Evolutionary conservation across 2,113 vertebrate genomes (phyloP).

Genomic region (Marcusenius ussheri): DNA sequence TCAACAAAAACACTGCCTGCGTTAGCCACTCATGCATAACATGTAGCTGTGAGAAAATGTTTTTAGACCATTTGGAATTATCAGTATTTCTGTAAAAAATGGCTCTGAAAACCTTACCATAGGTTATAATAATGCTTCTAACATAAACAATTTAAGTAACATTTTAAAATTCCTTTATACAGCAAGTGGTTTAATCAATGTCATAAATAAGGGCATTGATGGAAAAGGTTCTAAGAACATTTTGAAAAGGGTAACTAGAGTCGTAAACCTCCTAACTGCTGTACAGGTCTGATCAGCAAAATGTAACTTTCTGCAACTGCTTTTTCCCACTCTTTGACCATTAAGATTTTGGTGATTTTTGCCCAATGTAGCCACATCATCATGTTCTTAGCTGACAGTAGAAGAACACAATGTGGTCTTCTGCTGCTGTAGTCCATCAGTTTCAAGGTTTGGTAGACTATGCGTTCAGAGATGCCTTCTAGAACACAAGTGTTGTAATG

Average conservation of each 20-base stretch:
- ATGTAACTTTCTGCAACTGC: background rate
- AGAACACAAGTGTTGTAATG: background rate
- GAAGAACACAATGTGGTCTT: background rate
- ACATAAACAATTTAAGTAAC: background rate
- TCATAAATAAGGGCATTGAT: background rate
- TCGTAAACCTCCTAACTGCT: background rate
- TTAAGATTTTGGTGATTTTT: background rate
- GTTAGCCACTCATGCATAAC: background rate
- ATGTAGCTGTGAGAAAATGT: background rate
- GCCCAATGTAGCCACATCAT: background rate
- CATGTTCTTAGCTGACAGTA: background rate
- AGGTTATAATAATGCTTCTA: background rate
- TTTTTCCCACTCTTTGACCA: background rate
- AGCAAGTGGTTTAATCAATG: background rate
- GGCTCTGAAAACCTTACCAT: background rate
- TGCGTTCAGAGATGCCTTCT: background rate
- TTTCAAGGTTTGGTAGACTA: background rate
- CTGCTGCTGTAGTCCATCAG: background rate
- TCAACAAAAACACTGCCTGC: background rate
- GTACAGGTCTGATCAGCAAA: background rate
- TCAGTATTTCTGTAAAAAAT: background rate
- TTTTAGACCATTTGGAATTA: background rate
- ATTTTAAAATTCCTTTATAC: background rate
- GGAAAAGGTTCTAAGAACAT: background rate
- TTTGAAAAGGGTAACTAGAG: background rate